Evolutionary conservation across 2,888 invertebrate species (phyloP).

Genomic region (Tenthredo distinguenda): DNA sequence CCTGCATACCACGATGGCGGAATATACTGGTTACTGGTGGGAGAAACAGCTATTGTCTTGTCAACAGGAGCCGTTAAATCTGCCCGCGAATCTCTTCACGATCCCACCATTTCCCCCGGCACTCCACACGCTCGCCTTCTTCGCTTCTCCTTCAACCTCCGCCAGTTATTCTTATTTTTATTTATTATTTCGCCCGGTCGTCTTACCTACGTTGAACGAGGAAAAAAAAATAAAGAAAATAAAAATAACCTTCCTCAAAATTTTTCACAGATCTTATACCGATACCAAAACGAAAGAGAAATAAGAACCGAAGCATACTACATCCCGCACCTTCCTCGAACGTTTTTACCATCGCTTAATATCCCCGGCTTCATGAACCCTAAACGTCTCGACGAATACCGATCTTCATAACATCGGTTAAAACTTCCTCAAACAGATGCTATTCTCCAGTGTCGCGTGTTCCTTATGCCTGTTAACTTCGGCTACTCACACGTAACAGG

Average conservation of each 20-base stretch:
- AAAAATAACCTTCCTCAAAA: neutral
- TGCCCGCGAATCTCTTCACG: conserved; percentile 74
- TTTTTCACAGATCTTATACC: neutral
- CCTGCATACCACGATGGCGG: conserved; percentile 69
- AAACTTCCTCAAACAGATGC: conserved; percentile 21
- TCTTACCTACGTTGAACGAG: conserved; percentile 12
- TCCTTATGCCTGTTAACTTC: conserved; percentile 30
- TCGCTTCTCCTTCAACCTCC: conserved; percentile 57
- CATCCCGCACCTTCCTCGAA: neutral
- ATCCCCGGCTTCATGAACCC: neutral
- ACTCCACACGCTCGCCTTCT: conserved; percentile 59
- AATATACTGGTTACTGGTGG: conserved; percentile 72
- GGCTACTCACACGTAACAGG: neutral
- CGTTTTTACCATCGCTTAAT: neutral
- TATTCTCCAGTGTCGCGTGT: conserved; percentile 37
- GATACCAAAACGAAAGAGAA: neutral
- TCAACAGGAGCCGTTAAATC: conserved; percentile 75
- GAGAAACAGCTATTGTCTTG: conserved; percentile 76
- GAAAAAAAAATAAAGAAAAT: neutral
- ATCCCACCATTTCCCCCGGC: conserved; percentile 62
- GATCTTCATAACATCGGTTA: neutral
- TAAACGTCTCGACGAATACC: neutral
- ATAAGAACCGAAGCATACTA: neutral
- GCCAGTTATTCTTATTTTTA: conserved; percentile 36
- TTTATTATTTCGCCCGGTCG: conserved; percentile 37